Percentiles rank a stretch among this genome's conserved stretches.
These are phyloP conservation scores for Formica aserva DNA, from an alignment of 2,888 invertebrate species.

Conservation along the genomic window DNA sequence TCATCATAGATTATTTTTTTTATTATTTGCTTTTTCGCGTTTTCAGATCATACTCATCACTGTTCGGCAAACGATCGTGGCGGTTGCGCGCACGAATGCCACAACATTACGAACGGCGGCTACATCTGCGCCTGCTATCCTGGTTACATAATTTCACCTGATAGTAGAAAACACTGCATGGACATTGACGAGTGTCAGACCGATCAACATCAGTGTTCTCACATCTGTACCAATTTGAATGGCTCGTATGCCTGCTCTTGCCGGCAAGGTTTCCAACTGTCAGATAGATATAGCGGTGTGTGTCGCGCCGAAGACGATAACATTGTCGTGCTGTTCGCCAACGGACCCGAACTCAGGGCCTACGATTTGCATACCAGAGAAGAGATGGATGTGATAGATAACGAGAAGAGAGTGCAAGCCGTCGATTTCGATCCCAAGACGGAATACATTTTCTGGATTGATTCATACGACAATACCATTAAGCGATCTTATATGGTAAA, in stretches of 20 bases:
- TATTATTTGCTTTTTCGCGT: neutral
- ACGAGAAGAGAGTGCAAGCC: constrained; percentile 96
- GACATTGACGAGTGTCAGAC: constrained; percentile 96
- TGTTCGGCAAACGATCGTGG: constrained; percentile 88
- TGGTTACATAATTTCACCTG: constrained; percentile 93
- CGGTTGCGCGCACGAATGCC: constrained; percentile 97
- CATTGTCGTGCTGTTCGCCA: constrained; percentile 91
- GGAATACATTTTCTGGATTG: constrained; percentile 98
- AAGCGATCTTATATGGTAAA: constrained; percentile 96
- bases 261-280: constrained; percentile 91
- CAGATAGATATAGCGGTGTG: constrained; percentile 93
- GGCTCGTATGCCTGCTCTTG: constrained; percentile 96
- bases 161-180: constrained; percentile 93
- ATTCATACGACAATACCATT: constrained; percentile 95
- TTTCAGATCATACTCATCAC: constrained; percentile 85
- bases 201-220: constrained; percentile 96
- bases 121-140: constrained; percentile 96
- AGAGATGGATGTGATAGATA: constrained; percentile 91
- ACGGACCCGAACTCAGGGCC: constrained; percentile 95
- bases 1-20: neutral
- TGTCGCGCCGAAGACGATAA: constrained; percentile 90
- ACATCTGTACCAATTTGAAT: constrained; percentile 96
- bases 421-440: constrained; percentile 94
- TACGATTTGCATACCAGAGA: constrained; percentile 90
- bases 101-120: constrained; percentile 93